A percentile compares a stretch with the other conserved stretches of the same genome.
Evolutionary conservation across 1,140 invertebrate genomes (phyloP).

Genomic region (Euura lappo): DNA sequence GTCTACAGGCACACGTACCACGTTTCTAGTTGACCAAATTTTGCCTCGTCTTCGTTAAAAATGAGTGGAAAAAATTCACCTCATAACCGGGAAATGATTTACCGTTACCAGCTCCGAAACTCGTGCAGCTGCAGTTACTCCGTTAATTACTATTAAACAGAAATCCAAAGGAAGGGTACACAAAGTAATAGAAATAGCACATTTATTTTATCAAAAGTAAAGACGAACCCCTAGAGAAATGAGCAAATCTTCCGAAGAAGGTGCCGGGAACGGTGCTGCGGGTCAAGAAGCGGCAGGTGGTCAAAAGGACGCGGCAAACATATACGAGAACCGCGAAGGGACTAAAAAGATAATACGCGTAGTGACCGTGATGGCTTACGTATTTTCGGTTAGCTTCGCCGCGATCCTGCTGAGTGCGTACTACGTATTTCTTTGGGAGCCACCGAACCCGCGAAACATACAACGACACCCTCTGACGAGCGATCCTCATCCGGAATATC

Average conservation of each 20-base stretch:
- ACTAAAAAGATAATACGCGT: constrained; percentile 71
- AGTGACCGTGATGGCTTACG: constrained; percentile 80
- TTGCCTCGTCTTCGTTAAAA: no score
- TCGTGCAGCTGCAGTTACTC: neutral
- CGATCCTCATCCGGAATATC: neutral
- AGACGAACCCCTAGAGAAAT: neutral
- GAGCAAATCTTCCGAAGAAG: constrained; percentile 11
- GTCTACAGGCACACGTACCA: no score
- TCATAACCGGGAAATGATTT: no score
- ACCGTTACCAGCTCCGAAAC: no score
- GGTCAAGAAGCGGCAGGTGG: constrained; percentile 14
- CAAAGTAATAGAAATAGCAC: no score
- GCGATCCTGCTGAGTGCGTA: constrained; percentile 82
- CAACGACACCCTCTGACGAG: constrained; percentile 10
- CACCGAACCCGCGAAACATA: constrained; percentile 57
- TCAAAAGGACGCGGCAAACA: constrained; percentile 38
- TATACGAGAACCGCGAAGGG: constrained; percentile 47
- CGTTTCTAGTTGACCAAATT: no score
- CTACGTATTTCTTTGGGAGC: constrained; percentile 86
- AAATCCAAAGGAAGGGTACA: neutral
- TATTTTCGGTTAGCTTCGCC: constrained; percentile 79
- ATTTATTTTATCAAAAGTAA: no score
- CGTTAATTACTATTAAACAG: neutral
- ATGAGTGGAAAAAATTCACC: no score
- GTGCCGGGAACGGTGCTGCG: neutral